These are phyloP conservation scores for Acleris literana DNA, from an alignment of 2,888 invertebrate species.

Conservation along the genomic window DNA sequence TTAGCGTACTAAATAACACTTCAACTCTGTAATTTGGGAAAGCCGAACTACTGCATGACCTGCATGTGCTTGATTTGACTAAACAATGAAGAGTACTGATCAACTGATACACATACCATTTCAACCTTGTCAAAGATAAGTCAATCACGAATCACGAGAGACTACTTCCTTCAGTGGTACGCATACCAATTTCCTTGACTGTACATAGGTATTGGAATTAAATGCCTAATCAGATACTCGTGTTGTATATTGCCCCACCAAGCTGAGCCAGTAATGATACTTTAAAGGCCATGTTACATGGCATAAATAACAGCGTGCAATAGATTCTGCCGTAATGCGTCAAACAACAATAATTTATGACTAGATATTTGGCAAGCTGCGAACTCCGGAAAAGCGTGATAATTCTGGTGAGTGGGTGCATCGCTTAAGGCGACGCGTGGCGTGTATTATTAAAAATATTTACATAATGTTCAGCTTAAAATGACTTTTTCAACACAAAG, in stretches of 20 bases:
- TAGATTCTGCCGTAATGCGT: conserved; percentile 78
- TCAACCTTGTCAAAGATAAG: too few species aligned
- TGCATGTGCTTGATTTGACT: too few species aligned
- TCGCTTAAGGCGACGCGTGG: conserved; percentile 47
- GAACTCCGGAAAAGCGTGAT: conserved; percentile 69
- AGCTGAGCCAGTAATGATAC: conserved; percentile 41
- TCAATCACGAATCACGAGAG: too few species aligned
- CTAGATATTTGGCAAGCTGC: conserved; percentile 74
- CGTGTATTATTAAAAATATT: conserved; percentile 47
- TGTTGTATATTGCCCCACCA: not conserved
- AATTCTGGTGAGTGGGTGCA: conserved; percentile 61
- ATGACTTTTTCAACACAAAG: conserved; percentile 22
- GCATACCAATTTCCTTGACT: too few species aligned
- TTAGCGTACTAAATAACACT: too few species aligned
- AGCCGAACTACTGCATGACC: too few species aligned
- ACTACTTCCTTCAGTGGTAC: too few species aligned
- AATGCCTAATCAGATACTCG: not conserved
- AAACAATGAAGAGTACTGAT: too few species aligned
- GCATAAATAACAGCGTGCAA: conserved; percentile 55
- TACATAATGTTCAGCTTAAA: conserved; percentile 23
- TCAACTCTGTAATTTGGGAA: too few species aligned
- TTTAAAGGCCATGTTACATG: conserved; percentile 40
- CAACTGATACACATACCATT: too few species aligned
- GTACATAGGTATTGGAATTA: not conserved
- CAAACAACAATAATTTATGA: conserved; percentile 75